Conservation (phyloP, 2,113 vertebrate species). For the Tragulus kanchil region DNA sequence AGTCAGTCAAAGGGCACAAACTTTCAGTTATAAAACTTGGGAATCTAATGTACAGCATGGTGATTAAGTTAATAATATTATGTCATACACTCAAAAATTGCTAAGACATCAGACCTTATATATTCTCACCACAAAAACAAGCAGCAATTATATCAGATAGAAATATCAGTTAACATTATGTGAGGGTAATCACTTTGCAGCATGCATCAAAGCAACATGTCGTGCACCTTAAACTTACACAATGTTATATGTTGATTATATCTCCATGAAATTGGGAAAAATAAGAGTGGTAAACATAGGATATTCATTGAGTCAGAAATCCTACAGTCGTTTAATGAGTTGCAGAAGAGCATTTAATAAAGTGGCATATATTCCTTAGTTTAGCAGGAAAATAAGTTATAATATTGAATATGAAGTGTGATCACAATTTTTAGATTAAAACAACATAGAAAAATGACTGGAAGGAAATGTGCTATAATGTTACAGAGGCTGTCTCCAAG, state of each 20-base stretch:
- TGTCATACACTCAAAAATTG: neutral
- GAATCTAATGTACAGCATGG: neutral
- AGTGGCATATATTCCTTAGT: neutral
- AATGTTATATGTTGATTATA: neutral
- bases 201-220: neutral
- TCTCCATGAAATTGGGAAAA: neutral
- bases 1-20: neutral
- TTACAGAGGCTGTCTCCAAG: neutral
- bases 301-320: neutral
- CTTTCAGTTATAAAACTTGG: neutral
- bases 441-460: neutral
- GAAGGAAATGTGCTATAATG: neutral
- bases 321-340: neutral
- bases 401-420: neutral
- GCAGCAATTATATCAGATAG: neutral
- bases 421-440: neutral
- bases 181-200: neutral
- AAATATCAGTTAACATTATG: neutral
- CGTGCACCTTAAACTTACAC: neutral
- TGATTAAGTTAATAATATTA: neutral
- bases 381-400: neutral
- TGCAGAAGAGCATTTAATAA: slow-evolving; percentile 11
- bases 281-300: neutral
- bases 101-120: neutral
- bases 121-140: neutral